Percentiles rank a stretch among this genome's conserved stretches.
phyloP scores from a whole-genome alignment of 2,797 vertebrate genomes.

The Phaenicophaeus curvirostris region DNA sequence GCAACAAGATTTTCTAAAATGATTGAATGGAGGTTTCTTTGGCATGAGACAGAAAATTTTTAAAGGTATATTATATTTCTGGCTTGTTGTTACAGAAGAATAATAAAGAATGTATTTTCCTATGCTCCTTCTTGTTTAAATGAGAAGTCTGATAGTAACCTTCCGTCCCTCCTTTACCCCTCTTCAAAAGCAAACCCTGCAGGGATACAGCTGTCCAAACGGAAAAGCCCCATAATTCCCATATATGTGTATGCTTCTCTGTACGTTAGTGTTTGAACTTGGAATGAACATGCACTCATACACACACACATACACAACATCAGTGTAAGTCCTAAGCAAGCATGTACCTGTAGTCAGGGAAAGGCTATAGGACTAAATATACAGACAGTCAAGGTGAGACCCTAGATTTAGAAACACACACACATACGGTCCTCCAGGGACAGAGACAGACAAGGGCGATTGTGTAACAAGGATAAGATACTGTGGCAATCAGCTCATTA shows the following conservation, averaged over 20 bases:
- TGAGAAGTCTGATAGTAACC: constrained; percentile 11
- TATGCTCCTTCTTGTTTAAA: constrained; percentile 71
- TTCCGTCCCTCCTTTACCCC: background rate
- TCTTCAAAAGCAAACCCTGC: background rate
- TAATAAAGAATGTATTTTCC: constrained; percentile 88
- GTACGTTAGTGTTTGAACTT: background rate
- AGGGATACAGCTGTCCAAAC: background rate
- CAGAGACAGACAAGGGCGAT: constrained; percentile 44
- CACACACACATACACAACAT: fast-evolving
- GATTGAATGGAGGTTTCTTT: constrained; percentile 71
- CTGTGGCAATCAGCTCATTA: constrained; percentile 69
- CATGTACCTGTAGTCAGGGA: background rate
- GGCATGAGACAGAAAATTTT: constrained; percentile 77
- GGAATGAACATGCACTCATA: background rate
- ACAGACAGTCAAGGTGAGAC: constrained; percentile 31
- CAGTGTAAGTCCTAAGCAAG: background rate
- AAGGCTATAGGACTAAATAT: background rate
- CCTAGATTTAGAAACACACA: constrained; percentile 1
- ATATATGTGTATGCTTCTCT: background rate
- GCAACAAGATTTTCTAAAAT: constrained; percentile 64
- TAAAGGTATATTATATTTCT: constrained; percentile 85
- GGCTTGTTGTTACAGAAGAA: constrained; percentile 84
- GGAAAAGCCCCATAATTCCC: background rate
- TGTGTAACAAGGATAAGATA: constrained; percentile 67
- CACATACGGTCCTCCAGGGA: background rate